Conservation (phyloP, 1,140 invertebrate genomes). For the Pseudomyrmex flavicornis region DNA sequence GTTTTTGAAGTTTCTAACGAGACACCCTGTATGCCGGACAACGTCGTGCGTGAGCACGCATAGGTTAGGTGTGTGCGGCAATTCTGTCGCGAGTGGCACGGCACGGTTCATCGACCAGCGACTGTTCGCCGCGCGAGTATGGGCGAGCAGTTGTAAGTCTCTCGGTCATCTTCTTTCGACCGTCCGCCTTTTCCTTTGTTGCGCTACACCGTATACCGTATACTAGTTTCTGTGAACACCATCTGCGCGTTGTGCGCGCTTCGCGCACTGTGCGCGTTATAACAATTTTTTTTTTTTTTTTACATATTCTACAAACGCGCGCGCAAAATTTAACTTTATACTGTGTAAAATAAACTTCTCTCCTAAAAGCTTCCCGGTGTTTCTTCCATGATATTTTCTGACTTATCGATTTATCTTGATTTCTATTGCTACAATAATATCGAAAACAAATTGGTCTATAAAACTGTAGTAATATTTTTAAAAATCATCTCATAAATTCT, state of each 20-base stretch:
- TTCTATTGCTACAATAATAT: too few species aligned
- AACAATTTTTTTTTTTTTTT: neutral
- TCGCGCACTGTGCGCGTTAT: slow-evolving; percentile 12
- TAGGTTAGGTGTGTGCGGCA: slow-evolving; percentile 41
- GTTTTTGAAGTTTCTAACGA: neutral
- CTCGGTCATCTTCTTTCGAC: slow-evolving; percentile 63
- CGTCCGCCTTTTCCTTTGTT: slow-evolving; percentile 58
- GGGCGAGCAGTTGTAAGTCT: slow-evolving; percentile 55
- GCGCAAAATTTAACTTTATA: too few species aligned
- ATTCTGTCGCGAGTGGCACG: slow-evolving; percentile 52
- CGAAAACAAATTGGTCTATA: too few species aligned
- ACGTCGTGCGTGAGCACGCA: slow-evolving; percentile 40
- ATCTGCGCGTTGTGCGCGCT: slow-evolving; percentile 38
- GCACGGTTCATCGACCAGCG: slow-evolving; percentile 59
- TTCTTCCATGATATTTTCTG: too few species aligned
- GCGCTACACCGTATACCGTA: slow-evolving; percentile 54
- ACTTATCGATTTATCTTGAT: too few species aligned
- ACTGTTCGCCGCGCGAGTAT: slow-evolving; percentile 43
- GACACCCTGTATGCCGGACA: slow-evolving; percentile 43
- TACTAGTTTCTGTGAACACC: slow-evolving; percentile 50
- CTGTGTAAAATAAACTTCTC: too few species aligned
- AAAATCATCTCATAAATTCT: too few species aligned
- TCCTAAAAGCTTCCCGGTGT: too few species aligned
- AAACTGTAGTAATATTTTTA: too few species aligned
- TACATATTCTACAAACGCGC: too few species aligned